phyloP scores from a whole-genome alignment of 2,888 invertebrate species.

The Drosophila greeni region DNA sequence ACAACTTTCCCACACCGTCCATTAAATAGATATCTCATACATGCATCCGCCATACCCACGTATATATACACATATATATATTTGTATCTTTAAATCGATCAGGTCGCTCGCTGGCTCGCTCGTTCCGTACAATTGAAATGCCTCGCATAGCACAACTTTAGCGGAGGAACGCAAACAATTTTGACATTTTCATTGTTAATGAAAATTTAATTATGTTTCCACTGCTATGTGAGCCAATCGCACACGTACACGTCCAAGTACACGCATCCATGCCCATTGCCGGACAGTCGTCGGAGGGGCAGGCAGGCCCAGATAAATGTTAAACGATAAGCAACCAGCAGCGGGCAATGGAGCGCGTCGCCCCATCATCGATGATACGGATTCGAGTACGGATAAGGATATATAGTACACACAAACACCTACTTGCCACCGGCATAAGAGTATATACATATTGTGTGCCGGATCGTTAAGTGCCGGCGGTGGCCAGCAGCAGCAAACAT shows the following conservation, averaged over 20 bases:
- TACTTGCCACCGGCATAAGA: slow-evolving; percentile 18
- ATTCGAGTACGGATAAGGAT: slow-evolving; percentile 17
- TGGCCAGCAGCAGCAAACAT: slow-evolving; percentile 36
- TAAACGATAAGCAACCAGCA: slow-evolving; percentile 36
- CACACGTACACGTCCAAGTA: slow-evolving; percentile 2
- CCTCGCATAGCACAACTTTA: slow-evolving; percentile 29
- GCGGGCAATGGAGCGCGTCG: slow-evolving; percentile 25
- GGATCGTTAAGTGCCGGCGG: slow-evolving; percentile 22
- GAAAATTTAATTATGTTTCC: slow-evolving; percentile 69
- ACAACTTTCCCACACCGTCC: slow-evolving; percentile 37
- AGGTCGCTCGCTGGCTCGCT: slow-evolving; percentile 17
- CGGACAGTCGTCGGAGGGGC: slow-evolving; percentile 14
- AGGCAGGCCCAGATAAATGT: slow-evolving; percentile 27
- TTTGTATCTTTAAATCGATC: slow-evolving; percentile 40
- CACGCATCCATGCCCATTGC: background rate
- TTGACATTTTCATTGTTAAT: slow-evolving; percentile 68
- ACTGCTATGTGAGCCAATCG: slow-evolving; percentile 39
- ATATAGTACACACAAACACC: slow-evolving; percentile 15
- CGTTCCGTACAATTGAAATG: slow-evolving; percentile 38
- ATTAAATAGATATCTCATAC: slow-evolving; percentile 38
- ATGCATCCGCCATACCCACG: slow-evolving; percentile 15
- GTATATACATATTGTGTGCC: background rate
- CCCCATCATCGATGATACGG: slow-evolving; percentile 20
- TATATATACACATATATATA: background rate
- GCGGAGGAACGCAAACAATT: slow-evolving; percentile 45